A percentile compares a stretch with the other conserved stretches of the same genome.
Evolutionary conservation across 1,140 invertebrate genomes (phyloP).

Genomic region (Zaprionus capensis): DNA sequence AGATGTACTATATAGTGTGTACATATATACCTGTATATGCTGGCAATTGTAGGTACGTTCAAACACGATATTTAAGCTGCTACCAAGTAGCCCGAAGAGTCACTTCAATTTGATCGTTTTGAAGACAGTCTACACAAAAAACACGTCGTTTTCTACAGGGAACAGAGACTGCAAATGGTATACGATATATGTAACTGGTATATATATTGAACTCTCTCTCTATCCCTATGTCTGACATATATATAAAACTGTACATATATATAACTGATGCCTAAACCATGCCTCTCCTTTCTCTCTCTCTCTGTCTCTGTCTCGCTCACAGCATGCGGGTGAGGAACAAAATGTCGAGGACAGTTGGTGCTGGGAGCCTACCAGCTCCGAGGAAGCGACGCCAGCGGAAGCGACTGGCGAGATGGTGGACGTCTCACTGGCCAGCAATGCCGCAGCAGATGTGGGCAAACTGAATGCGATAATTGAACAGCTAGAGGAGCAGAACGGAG

Average conservation of each 20-base stretch:
- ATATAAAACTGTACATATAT: neutral
- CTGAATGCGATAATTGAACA: conserved; percentile 81
- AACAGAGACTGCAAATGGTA: neutral
- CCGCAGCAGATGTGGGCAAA: conserved; percentile 78
- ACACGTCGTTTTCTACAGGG: neutral
- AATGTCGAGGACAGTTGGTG: conserved; percentile 86
- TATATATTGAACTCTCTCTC: neutral
- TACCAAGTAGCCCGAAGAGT: neutral
- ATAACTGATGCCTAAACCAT: neutral
- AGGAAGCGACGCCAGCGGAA: conserved; percentile 2
- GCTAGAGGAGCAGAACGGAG: conserved; percentile 80
- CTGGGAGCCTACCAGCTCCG: conserved; percentile 85
- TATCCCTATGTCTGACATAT: neutral
- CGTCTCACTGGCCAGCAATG: conserved; percentile 34
- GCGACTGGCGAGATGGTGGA: conserved; percentile 47
- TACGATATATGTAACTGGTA: neutral
- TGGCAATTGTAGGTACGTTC: neutral
- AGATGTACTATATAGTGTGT: too few species aligned
- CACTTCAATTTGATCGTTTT: neutral
- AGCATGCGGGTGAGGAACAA: conserved; percentile 58
- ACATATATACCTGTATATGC: too few species aligned
- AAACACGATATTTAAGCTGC: neutral
- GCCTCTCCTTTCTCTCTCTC: neutral
- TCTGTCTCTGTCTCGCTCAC: neutral
- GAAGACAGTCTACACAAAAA: neutral